Evolutionary conservation across 1,140 invertebrate genomes (phyloP), one percentile per base, ranked within the genome.

Genomic region (Pristionchus pacificus): DNA sequence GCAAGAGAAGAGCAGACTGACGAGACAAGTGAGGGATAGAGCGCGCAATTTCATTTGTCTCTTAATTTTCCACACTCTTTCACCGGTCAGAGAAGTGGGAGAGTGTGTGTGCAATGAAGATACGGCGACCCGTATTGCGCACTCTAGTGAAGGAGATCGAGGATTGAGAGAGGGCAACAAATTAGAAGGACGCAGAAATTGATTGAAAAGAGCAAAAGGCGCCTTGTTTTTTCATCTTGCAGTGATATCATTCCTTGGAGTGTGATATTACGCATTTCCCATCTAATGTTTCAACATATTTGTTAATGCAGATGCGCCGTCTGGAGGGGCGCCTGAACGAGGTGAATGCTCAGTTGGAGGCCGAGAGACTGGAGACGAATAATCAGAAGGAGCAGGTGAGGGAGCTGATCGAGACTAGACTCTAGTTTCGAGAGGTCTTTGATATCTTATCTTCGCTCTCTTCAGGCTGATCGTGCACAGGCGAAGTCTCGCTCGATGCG

Each of bases 321-420:
- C 27, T 31, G 58, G 60, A 68, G 27, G 30, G 55, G 0, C 30
- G 66, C 59, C 59, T 68, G 2, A 55, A 58, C 60, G 55, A 68
- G 27, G 31, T 68, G n/a, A 55, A 58, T 33, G 1, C 66, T 25
- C 66, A 68, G 24, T 28, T 68, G 38, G 65, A 66, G 32, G 49
- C 31, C 2, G 65, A 66, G 3, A 38, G 38, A 24, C n/a, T 13
- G 2, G 65, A 66, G 19, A 19, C 15, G 65, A 66, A 38, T n/a
- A 38, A 38, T 2, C 31, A 27, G n/a, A 19, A 66, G 33, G 65
- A 66, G 13, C 30, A 30, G 65, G 65, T 49, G 25, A 38, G 55
- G n/a, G 65, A 49, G 19, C 62, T 65, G 14, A 65, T 19, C 62
- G n/a, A n/a, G n/a, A n/a, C n/a, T n/a, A n/a, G n/a, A n/a, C n/a